Evolutionary conservation across 2,888 invertebrate genomes (phyloP).

Genomic region (Ophion obscuratus): DNA sequence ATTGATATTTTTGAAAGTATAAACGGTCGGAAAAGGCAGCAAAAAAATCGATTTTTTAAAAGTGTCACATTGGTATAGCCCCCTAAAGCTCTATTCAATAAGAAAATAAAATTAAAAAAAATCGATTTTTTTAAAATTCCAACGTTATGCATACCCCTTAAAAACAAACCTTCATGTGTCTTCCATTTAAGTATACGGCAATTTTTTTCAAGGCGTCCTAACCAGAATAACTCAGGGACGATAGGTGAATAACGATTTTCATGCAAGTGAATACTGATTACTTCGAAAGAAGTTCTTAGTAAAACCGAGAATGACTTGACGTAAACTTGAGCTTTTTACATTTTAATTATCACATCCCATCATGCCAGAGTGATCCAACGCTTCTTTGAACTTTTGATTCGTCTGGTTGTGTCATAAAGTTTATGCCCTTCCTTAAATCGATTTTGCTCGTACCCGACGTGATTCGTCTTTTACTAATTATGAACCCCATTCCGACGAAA

Average conservation of each 20-base stretch:
- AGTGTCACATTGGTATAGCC: no score
- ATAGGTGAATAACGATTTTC: not conserved
- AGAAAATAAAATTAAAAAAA: no score
- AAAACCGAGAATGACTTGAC: not conserved
- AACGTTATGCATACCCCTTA: no score
- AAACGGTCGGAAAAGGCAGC: no score
- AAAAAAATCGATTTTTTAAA: no score
- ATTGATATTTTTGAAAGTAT: no score
- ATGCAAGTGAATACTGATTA: not conserved
- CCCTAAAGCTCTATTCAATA: no score
- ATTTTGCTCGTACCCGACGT: not conserved
- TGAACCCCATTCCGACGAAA: not conserved
- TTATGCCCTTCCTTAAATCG: not conserved
- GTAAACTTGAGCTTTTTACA: not conserved
- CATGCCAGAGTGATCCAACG: not conserved
- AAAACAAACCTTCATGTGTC: no score
- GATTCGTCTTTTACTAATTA: not conserved
- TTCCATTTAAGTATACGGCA: not conserved
- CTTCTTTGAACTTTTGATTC: not conserved
- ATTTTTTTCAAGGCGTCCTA: not conserved
- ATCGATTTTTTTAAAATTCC: no score
- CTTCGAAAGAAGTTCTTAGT: not conserved
- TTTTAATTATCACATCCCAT: not conserved
- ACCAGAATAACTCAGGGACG: not conserved
- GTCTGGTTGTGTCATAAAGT: not conserved